Evolutionary conservation across 2,113 vertebrate species (phyloP), one percentile per base, ranked within the genome.

Genomic region (Takifugu flavidus): DNA sequence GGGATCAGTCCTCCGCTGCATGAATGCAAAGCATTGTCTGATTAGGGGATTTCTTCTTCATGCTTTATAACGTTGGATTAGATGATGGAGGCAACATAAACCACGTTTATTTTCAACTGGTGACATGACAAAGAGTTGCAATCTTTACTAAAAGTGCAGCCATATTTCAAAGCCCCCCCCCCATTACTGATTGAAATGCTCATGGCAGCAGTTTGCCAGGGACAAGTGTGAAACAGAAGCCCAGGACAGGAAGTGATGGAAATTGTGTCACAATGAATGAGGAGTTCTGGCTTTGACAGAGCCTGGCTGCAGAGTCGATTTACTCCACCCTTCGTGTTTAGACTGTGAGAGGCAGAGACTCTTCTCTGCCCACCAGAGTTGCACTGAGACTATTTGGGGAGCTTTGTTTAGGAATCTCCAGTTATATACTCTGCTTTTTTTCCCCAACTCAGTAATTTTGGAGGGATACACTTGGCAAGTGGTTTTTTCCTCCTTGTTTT

Each of bases 251-350:
- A 53, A 46, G 20, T 27, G 42, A 10, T 74, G 65, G 67, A 80
- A 78, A 75, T 27, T 53, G 59, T 58, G 65, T 68, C 34, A 3
- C 49, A 58, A 25, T 82, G 75, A 87, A 50, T 34, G 68, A 79
- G 74, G 74, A 59, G 29, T 75, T 74, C 82, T 80, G 77, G 67
- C 56, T 67, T 65, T 53, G 72, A 79, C 75, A 75, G 77, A 65
- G 57, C 61, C 54, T 75, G 66, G 55, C 70, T 80, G 50, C 15
- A 65, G 79, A n/a, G 71, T 68, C 57, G 78, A 66, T 43, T n/a
- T 49, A 57, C 60, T 72, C 69, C 67, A 54, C 65, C 74, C 66
- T 74, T 64, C 69, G 10, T 56, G 76, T 83, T 80, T 69, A 83
- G 76, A 84, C 67, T 77, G 60, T 20, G 58, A 14, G 59, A 61